These are phyloP conservation scores for Galaxea fascicularis DNA, from an alignment of 92 coral and sea anemone genomes.

Conservation along the genomic window DNA sequence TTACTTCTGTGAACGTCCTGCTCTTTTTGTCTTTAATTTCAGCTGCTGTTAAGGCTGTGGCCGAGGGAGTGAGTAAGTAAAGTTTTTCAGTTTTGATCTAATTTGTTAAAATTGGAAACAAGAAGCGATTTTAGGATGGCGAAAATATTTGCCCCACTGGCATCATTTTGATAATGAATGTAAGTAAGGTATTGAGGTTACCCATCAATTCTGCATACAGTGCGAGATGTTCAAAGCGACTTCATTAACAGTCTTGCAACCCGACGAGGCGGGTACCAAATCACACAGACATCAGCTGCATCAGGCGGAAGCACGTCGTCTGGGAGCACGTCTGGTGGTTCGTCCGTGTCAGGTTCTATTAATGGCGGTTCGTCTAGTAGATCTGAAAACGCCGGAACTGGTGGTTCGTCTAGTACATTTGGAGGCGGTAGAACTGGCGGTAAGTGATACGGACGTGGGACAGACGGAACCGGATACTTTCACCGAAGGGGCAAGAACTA, in stretches of 20 bases:
- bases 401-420: slow-evolving; percentile 23
- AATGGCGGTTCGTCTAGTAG: slow-evolving; percentile 22
- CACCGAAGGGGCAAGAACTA: neutral
- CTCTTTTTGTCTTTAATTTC: neutral
- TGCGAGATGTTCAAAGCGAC: slow-evolving; percentile 13
- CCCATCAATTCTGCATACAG: neutral
- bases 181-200: no score
- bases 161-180: no score
- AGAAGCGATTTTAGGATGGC: no score
- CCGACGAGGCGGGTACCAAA: slow-evolving; percentile 14
- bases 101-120: no score
- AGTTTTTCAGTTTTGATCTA: neutral
- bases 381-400: slow-evolving; percentile 14
- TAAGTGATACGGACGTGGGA: neutral
- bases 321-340: slow-evolving; percentile 9
- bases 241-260: slow-evolving; percentile 32
- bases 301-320: slow-evolving; percentile 24
- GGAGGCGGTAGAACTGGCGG: slow-evolving; percentile 28
- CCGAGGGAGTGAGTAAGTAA: slow-evolving; percentile 62
- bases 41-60: slow-evolving; percentile 73
- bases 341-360: slow-evolving; percentile 41
- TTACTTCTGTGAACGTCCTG: neutral
- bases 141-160: no score
- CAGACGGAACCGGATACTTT: neutral
- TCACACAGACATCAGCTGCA: slow-evolving; percentile 2